These are phyloP conservation scores for Brachyhypopomus gauderio DNA, from an alignment of 2,113 vertebrate species.

Conservation along the genomic window DNA sequence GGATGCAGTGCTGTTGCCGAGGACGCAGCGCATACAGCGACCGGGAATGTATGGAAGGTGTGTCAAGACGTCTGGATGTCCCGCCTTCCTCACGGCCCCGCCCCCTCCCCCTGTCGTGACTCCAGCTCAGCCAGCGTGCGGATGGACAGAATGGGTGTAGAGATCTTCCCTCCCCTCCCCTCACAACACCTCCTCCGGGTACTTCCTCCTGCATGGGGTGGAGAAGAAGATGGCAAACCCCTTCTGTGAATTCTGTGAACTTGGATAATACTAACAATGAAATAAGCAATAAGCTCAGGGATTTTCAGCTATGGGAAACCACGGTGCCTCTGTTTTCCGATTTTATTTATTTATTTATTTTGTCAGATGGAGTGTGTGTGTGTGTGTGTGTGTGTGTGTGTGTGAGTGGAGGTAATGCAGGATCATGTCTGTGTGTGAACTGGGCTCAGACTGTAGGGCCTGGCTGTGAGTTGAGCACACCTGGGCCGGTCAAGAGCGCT, in stretches of 20 bases:
- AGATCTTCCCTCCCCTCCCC: conserved; percentile 56
- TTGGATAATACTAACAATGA: too few relatives aligned
- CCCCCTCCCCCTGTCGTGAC: conserved; percentile 58
- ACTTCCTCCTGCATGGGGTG: conserved; percentile 9
- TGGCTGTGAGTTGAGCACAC: not conserved
- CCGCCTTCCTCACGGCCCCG: conserved; percentile 26
- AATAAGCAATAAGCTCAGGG: too few relatives aligned
- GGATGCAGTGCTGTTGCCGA: not conserved
- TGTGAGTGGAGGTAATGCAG: too few relatives aligned
- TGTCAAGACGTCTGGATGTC: conserved; percentile 27
- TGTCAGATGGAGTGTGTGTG: too few relatives aligned
- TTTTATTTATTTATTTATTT: too few relatives aligned
- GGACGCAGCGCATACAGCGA: not conserved
- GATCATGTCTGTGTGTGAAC: too few relatives aligned
- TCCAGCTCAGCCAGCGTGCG: conserved; percentile 65
- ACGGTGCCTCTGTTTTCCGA: too few relatives aligned
- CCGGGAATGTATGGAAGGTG: conserved; percentile 3
- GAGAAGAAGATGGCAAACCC: conserved; percentile 14
- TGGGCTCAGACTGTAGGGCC: too few relatives aligned
- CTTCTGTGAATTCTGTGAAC: too few relatives aligned
- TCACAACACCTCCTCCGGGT: conserved; percentile 55
- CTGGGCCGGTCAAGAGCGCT: conserved; percentile 84
- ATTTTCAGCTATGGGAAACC: too few relatives aligned
- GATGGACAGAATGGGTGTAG: conserved; percentile 70
- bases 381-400: too few relatives aligned